These are phyloP conservation scores for Scaptomyza montana DNA, from an alignment of 1,140 invertebrate species.

Conservation along the genomic window DNA sequence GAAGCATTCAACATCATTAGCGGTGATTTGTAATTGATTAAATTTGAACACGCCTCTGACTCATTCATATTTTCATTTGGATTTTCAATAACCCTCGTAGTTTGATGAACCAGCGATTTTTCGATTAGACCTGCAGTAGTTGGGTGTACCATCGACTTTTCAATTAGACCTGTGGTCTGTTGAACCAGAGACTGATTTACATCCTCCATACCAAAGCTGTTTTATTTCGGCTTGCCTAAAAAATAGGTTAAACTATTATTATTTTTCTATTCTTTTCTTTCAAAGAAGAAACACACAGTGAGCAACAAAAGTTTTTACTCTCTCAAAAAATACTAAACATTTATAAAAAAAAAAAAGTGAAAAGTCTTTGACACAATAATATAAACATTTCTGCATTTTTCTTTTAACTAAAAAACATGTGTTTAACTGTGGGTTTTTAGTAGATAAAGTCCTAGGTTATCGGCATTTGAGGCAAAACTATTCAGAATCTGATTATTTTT, in stretches of 20 bases:
- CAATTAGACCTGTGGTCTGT: slow-evolving; percentile 12
- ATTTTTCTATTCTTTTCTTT: too few relatives aligned
- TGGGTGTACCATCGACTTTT: not conserved
- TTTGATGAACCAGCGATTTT: slow-evolving; percentile 8
- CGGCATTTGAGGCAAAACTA: not conserved
- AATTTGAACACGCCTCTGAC: slow-evolving; percentile 22
- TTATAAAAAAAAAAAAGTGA: too few relatives aligned
- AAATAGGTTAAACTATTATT: not conserved
- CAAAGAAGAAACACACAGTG: too few relatives aligned
- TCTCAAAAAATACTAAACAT: too few relatives aligned
- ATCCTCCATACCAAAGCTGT: slow-evolving; percentile 31
- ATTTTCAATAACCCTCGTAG: slow-evolving; percentile 10
- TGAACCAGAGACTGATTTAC: slow-evolving; percentile 19
- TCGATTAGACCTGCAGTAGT: not conserved
- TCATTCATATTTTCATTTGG: slow-evolving; percentile 18
- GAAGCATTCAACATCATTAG: slow-evolving; percentile 19
- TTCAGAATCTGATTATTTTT: not conserved
- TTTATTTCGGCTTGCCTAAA: slow-evolving; percentile 19
- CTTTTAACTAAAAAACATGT: not conserved
- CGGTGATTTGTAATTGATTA: slow-evolving; percentile 25
- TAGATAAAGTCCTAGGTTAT: not conserved
- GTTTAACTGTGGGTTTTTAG: not conserved
- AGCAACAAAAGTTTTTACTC: too few relatives aligned
- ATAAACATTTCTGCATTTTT: too few relatives aligned
- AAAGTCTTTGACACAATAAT: too few relatives aligned